A percentile compares a stretch with the other conserved stretches of the same genome.
Conservation (phyloP, 2,888 invertebrate species). For the Metalampra italica region DNA sequence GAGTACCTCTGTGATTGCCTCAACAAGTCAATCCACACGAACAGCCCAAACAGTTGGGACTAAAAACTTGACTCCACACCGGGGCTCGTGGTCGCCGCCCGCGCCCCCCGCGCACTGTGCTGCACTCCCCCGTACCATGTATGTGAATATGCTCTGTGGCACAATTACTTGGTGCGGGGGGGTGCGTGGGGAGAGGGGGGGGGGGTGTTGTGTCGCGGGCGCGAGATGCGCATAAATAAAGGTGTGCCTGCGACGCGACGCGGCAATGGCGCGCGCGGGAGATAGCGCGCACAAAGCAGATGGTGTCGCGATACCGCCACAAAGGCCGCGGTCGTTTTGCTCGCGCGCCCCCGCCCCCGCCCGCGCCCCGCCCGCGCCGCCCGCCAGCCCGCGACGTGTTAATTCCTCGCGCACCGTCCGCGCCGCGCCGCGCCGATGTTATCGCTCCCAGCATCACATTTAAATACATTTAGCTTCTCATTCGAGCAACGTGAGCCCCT, state of each 20-base stretch:
- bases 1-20: too few relatives aligned
- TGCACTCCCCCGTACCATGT: too few relatives aligned
- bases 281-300: conserved; percentile 15
- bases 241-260: not conserved
- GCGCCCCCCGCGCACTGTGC: too few relatives aligned
- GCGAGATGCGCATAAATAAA: not conserved
- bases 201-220: too few relatives aligned
- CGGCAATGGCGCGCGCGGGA: conserved; percentile 18
- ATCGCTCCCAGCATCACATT: conserved; percentile 3
- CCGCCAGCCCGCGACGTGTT: conserved; percentile 29
- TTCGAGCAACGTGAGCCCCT: too few relatives aligned
- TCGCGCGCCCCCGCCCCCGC: not conserved
- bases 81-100: too few relatives aligned
- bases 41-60: too few relatives aligned
- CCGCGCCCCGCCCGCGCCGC: not conserved
- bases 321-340: conserved; percentile 14
- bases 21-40: too few relatives aligned
- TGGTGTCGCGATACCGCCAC: conserved; percentile 18
- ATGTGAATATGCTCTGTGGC: too few relatives aligned
- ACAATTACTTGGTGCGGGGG: too few relatives aligned
- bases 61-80: too few relatives aligned
- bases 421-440: conserved; percentile 4
- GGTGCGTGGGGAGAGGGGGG: too few relatives aligned
- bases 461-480: not conserved
- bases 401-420: conserved; percentile 27